Conservation (phyloP, 2,888 invertebrate species). For the Drosophila pegasa region DNA sequence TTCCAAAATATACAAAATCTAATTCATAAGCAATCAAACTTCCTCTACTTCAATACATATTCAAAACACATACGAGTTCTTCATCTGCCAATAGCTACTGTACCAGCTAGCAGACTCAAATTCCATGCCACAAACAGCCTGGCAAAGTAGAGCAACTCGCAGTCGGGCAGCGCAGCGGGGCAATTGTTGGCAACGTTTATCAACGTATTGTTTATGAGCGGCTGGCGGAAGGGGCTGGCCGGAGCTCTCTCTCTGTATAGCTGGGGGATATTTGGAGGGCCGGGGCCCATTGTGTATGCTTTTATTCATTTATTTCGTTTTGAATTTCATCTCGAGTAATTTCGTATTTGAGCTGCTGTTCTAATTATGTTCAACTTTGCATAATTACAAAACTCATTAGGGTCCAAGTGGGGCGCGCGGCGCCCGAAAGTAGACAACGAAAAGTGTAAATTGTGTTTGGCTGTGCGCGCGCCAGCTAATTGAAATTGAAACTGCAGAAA, state of each 20-base stretch:
- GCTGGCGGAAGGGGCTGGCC: background rate
- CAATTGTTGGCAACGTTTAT: constrained; percentile 19
- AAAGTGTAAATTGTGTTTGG: constrained; percentile 44
- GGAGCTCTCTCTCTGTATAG: background rate
- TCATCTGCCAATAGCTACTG: background rate
- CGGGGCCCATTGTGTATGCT: constrained; percentile 8
- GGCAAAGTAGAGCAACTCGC: background rate
- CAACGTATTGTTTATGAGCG: constrained; percentile 20
- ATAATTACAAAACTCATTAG: constrained; percentile 75
- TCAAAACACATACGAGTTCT: no score
- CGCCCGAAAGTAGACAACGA: constrained; percentile 50
- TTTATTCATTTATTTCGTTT: constrained; percentile 19
- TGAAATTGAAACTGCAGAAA: constrained; percentile 42
- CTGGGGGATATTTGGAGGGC: constrained; percentile 5
- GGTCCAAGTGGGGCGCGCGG: constrained; percentile 27
- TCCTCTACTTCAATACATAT: no score
- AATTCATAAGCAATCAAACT: no score
- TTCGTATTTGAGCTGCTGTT: constrained; percentile 33
- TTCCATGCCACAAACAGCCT: background rate
- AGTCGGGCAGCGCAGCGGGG: background rate
- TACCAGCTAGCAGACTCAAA: background rate
- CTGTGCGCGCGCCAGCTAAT: constrained; percentile 33
- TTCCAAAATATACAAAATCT: no score
- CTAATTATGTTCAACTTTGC: constrained; percentile 63
- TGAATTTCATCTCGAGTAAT: constrained; percentile 38